These are phyloP conservation scores for Phrynocephalus guinanensis DNA, from an alignment of 2,797 vertebrate genomes.

Conservation along the genomic window DNA sequence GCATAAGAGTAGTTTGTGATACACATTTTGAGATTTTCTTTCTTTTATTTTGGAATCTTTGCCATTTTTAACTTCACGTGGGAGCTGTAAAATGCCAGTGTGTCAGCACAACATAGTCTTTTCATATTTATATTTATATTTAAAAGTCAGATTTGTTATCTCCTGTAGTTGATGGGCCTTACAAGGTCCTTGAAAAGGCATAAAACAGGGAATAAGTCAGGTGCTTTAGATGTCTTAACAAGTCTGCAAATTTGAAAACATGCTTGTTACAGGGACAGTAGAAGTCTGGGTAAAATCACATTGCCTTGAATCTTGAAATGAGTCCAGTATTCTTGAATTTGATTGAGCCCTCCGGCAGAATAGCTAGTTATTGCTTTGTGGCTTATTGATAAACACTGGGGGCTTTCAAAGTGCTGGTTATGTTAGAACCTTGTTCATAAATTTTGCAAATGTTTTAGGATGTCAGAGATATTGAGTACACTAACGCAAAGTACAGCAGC, in stretches of 20 bases:
- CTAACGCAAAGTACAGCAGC: no score
- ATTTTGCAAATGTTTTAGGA: no score
- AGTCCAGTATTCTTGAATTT: background rate
- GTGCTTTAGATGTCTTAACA: background rate
- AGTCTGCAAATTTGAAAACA: background rate
- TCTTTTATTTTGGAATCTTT: background rate
- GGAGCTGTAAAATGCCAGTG: no score
- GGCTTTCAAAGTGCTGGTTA: background rate
- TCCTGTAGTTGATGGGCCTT: background rate
- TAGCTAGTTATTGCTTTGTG: background rate
- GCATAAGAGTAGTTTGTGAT: background rate
- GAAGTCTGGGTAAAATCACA: background rate
- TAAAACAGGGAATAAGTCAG: background rate
- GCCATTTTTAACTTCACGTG: no score
- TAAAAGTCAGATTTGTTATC: background rate
- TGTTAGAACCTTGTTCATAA: background rate
- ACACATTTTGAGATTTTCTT: background rate
- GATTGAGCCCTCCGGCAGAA: no score
- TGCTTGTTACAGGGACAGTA: background rate
- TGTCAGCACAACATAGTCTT: no score
- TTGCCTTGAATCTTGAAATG: background rate
- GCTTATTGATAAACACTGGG: no score
- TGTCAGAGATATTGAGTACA: no score
- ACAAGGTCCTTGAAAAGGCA: background rate
- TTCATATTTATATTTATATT: no score